phyloP scores from a whole-genome alignment of 2,888 invertebrate species.

The Allacma fusca region DNA sequence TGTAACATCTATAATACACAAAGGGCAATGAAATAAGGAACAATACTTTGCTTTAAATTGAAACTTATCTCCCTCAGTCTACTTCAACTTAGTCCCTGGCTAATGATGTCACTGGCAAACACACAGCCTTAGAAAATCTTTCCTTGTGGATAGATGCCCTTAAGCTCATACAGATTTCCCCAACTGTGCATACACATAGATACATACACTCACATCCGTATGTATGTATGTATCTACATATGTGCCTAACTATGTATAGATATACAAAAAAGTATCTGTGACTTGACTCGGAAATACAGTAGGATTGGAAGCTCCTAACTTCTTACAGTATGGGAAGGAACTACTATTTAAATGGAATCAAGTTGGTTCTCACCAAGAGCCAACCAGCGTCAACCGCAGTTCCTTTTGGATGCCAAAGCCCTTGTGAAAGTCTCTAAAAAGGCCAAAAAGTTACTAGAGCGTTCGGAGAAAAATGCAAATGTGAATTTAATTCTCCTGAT shows the following conservation, averaged over 20 bases:
- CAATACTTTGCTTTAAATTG: not conserved
- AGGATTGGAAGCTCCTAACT: too few species aligned
- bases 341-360: not conserved
- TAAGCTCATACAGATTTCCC: too few species aligned
- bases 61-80: not conserved
- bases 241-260: too few species aligned
- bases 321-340: not conserved
- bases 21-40: not conserved
- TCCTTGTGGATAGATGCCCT: too few species aligned
- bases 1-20: too few species aligned
- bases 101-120: not conserved
- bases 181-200: too few species aligned
- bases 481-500: not conserved
- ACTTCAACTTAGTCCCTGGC: not conserved
- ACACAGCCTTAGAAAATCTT: too few species aligned
- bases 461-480: not conserved
- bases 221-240: too few species aligned
- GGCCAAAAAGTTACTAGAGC: not conserved
- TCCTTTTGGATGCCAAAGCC: not conserved
- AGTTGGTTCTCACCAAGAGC: not conserved
- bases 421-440: not conserved
- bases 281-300: too few species aligned
- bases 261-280: too few species aligned
- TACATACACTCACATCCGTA: too few species aligned
- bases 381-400: not conserved